phyloP scores from a whole-genome alignment of 2,113 vertebrate genomes.

The Oceanites oceanicus region DNA sequence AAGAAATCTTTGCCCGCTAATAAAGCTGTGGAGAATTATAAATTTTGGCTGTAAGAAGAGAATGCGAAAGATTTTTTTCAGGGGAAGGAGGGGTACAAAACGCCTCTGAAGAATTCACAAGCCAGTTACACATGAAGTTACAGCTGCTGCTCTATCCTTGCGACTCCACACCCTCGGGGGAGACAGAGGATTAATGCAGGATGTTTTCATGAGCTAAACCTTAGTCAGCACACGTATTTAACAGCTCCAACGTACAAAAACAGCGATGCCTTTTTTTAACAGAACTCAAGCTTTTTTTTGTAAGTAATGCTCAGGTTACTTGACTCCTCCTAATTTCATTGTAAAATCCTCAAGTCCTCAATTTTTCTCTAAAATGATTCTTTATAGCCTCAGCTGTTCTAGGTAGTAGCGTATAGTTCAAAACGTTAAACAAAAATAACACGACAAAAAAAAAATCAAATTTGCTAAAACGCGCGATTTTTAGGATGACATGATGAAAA shows the following conservation, averaged over 20 bases:
- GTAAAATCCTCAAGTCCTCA: not conserved
- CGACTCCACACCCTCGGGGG: not conserved
- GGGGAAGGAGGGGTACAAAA: not conserved
- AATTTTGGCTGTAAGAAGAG: not conserved
- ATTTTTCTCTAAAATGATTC: not conserved
- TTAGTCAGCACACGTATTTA: not conserved
- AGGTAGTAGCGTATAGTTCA: not conserved
- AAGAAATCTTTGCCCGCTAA: not conserved
- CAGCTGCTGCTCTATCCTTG: not conserved
- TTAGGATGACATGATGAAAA: not conserved
- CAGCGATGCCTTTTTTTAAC: not conserved
- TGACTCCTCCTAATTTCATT: not conserved
- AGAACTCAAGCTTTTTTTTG: not conserved
- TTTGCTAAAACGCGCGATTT: accelerated
- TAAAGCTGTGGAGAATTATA: not conserved
- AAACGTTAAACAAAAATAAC: not conserved
- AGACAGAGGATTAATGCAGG: not conserved
- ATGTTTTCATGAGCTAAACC: not conserved
- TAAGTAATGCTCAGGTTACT: not conserved
- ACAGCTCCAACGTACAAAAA: not conserved
- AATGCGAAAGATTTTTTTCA: not conserved
- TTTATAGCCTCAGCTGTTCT: not conserved
- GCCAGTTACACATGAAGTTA: not conserved
- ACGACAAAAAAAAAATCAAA: not conserved
- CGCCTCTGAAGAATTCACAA: not conserved